These are phyloP conservation scores for Thryonomys swinderianus DNA, from an alignment of 2,113 vertebrate genomes.

Conservation along the genomic window DNA sequence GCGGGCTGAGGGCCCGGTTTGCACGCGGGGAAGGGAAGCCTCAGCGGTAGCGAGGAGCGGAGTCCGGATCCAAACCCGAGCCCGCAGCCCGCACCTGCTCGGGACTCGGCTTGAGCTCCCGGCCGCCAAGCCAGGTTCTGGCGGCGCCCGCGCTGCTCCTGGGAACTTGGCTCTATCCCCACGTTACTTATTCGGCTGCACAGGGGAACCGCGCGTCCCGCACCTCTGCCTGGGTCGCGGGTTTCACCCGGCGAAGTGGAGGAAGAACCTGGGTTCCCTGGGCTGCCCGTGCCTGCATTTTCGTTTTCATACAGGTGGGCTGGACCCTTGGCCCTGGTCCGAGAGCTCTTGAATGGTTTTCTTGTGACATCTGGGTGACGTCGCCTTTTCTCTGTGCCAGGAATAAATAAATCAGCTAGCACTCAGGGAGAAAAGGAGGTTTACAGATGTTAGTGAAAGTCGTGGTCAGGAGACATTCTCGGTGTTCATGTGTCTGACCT, in stretches of 20 bases:
- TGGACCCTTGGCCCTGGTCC: conserved; percentile 23
- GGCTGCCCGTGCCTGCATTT: neutral
- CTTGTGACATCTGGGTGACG: conserved; percentile 3
- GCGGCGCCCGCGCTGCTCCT: neutral
- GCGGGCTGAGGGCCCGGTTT: neutral
- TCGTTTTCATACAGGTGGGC: neutral
- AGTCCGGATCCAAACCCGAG: neutral
- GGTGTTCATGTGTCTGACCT: neutral
- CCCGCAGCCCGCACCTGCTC: neutral
- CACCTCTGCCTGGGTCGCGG: neutral
- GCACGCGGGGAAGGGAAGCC: neutral
- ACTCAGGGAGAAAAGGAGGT: neutral
- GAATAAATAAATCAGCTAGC: neutral
- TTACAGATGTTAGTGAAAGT: conserved; percentile 11
- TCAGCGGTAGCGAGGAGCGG: neutral
- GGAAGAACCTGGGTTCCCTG: neutral
- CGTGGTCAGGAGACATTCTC: neutral
- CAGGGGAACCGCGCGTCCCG: neutral
- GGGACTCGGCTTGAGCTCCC: rapidly evolving
- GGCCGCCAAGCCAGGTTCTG: too few relatives aligned
- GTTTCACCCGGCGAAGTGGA: neutral
- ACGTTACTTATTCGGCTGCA: rapidly evolving
- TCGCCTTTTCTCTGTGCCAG: neutral
- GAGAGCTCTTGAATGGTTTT: neutral
- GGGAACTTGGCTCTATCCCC: neutral